Conservation (phyloP, 2,113 vertebrate species). For the Cavia porcellus region DNA sequence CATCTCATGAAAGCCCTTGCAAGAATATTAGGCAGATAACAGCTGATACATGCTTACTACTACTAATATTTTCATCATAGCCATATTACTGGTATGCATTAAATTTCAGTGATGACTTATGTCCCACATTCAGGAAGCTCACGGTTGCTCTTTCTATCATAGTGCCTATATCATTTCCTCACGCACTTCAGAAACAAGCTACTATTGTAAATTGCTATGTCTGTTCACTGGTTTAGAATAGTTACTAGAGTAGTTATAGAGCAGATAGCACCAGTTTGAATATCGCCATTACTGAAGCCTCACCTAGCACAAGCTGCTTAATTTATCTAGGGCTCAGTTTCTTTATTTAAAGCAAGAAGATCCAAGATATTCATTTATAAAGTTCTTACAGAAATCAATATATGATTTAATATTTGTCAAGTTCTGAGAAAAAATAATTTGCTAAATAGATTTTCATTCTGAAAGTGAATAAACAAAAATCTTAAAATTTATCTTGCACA, state of each 20-base stretch:
- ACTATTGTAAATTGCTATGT: not conserved
- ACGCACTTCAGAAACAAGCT: not conserved
- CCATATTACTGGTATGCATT: not conserved
- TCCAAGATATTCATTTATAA: not conserved
- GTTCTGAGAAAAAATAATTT: conserved; percentile 48
- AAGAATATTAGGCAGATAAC: not conserved
- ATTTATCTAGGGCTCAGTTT: not conserved
- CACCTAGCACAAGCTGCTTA: not conserved
- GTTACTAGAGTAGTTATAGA: not conserved
- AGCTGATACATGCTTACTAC: not conserved
- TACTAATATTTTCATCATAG: not conserved
- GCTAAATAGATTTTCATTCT: conserved; percentile 40
- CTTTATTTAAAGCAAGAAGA: not conserved
- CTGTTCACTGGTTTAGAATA: not conserved
- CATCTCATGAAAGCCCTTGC: not conserved
- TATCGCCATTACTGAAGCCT: not conserved
- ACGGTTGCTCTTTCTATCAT: not conserved
- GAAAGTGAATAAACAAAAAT: not conserved
- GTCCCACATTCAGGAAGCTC: not conserved
- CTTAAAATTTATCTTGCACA: not conserved
- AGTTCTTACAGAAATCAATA: conserved; percentile 36
- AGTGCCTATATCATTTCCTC: not conserved
- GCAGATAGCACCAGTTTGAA: not conserved
- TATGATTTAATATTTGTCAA: conserved; percentile 9
- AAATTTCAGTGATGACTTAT: not conserved